A percentile compares a stretch with the other conserved stretches of the same genome.
phyloP scores from a whole-genome alignment of 2,113 vertebrate genomes.

The Bufo bufo region DNA sequence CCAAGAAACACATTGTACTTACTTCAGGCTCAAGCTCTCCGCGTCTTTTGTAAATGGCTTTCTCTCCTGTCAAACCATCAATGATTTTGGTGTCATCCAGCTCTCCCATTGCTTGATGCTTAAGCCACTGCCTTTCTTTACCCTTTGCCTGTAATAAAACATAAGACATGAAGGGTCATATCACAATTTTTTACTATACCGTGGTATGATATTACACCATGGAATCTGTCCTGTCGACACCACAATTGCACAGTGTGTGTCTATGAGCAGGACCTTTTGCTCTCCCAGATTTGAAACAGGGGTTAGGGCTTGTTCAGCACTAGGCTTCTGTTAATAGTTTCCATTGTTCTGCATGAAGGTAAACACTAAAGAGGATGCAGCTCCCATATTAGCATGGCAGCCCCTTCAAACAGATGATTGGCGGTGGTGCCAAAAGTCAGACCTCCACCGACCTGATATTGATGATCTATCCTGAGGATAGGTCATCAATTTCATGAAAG shows the following conservation, averaged over 20 bases:
- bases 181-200: background rate
- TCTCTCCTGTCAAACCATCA: slow-evolving; percentile 93
- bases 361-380: no score
- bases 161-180: background rate
- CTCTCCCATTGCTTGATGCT: slow-evolving; percentile 90
- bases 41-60: slow-evolving; percentile 91
- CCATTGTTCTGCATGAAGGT: no score
- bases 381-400: no score
- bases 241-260: no score
- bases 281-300: background rate
- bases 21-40: slow-evolving; percentile 93
- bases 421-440: no score
- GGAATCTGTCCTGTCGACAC: background rate
- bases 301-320: no score
- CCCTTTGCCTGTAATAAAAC: slow-evolving; percentile 85
- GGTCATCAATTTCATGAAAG: no score
- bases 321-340: no score
- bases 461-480: no score
- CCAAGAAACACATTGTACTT: slow-evolving; percentile 58
- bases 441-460: no score
- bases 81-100: slow-evolving; percentile 97
- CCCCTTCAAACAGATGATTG: no score
- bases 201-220: background rate
- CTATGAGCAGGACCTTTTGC: background rate
- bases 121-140: slow-evolving; percentile 95